Percentiles rank a stretch among this genome's conserved stretches.
phyloP scores from a whole-genome alignment of 2,888 invertebrate genomes.

The Scotopteryx bipunctaria region DNA sequence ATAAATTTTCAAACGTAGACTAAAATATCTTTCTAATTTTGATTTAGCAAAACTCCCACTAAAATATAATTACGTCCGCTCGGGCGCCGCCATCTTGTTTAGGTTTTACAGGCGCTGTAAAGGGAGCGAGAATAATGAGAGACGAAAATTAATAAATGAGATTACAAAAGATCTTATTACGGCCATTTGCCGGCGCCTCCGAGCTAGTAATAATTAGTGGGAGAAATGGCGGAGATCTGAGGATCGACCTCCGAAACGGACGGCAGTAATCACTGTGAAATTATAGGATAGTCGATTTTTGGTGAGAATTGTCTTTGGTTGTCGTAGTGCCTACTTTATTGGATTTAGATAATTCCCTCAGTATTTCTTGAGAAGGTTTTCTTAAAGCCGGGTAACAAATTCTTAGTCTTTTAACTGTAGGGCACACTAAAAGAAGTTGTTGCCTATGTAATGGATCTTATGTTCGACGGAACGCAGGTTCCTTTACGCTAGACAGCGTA shows the following conservation, averaged over 20 bases:
- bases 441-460: too few relatives aligned
- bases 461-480: too few relatives aligned
- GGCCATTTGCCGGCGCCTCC: slow-evolving; percentile 63
- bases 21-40: slow-evolving; percentile 26
- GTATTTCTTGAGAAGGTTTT: background rate
- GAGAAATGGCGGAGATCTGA: slow-evolving; percentile 51
- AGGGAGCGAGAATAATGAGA: slow-evolving; percentile 55
- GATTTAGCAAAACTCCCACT: slow-evolving; percentile 42
- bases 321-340: background rate
- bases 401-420: too few relatives aligned
- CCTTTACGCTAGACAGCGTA: too few relatives aligned
- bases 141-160: slow-evolving; percentile 55
- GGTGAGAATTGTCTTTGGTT: slow-evolving; percentile 4
- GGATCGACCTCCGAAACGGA: slow-evolving; percentile 19
- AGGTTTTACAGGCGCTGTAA: slow-evolving; percentile 53
- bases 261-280: slow-evolving; percentile 18
- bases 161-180: slow-evolving; percentile 75
- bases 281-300: slow-evolving; percentile 24
- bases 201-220: slow-evolving; percentile 66
- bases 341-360: background rate
- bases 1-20: slow-evolving; percentile 7
- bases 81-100: slow-evolving; percentile 48
- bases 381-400: too few relatives aligned
- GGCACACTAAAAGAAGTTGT: too few relatives aligned
- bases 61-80: slow-evolving; percentile 49